phyloP scores from a whole-genome alignment of 2,113 vertebrate species.

The Anguilla japonica region DNA sequence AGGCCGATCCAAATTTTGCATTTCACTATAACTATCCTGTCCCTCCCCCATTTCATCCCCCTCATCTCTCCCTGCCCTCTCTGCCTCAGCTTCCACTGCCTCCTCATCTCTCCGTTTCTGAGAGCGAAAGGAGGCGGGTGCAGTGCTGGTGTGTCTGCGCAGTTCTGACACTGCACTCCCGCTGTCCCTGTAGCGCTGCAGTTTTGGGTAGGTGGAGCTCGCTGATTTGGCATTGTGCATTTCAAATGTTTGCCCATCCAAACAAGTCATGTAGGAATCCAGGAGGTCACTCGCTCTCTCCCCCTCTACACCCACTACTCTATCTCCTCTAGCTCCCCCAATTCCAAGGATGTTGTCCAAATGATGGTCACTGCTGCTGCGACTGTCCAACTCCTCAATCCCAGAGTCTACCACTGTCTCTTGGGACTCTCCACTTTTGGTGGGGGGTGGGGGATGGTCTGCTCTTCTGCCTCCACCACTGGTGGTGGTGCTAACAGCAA shows the following conservation, averaged over 20 bases:
- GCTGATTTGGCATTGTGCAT: slow-evolving; percentile 62
- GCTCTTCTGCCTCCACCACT: slow-evolving; percentile 41
- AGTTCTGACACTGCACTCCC: slow-evolving; percentile 64
- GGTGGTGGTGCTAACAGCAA: slow-evolving; percentile 52
- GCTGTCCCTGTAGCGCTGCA: slow-evolving; percentile 45
- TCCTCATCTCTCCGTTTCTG: slow-evolving; percentile 60
- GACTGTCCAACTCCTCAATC: slow-evolving; percentile 87
- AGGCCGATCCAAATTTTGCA: slow-evolving; percentile 36
- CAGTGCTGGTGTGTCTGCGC: slow-evolving; percentile 51
- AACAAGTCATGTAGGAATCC: slow-evolving; percentile 77
- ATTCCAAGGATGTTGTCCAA: slow-evolving; percentile 78
- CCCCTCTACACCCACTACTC: slow-evolving; percentile 24
- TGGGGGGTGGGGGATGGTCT: slow-evolving; percentile 38
- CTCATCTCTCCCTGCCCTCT: slow-evolving; percentile 29
- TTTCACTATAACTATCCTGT: slow-evolving; percentile 4
- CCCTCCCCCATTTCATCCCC: slow-evolving; percentile 25
- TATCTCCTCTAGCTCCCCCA: slow-evolving; percentile 53
- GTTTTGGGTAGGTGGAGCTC: slow-evolving; percentile 65
- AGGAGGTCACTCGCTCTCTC: slow-evolving; percentile 64
- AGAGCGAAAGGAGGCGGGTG: slow-evolving; percentile 58
- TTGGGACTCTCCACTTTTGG: slow-evolving; percentile 65
- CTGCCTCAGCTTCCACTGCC: slow-evolving; percentile 35
- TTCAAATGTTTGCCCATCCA: slow-evolving; percentile 78
- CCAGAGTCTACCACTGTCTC: slow-evolving; percentile 83
- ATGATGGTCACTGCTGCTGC: slow-evolving; percentile 87